Percentiles rank a stretch among this genome's conserved stretches.
Conservation (phyloP, 2,797 vertebrate species). For the Chrosomus eos region DNA sequence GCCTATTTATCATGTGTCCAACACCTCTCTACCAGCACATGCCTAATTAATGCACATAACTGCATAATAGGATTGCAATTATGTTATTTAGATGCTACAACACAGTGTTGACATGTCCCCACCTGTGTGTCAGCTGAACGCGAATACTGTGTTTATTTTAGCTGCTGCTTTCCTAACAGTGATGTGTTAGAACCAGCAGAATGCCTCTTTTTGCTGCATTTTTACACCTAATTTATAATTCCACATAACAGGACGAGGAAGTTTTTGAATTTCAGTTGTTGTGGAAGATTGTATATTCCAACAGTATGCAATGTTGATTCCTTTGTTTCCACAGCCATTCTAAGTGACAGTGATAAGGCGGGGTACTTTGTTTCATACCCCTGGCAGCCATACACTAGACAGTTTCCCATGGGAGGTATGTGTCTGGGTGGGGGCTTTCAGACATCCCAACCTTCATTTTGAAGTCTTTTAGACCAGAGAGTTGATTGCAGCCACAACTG, state of each 20-base stretch:
- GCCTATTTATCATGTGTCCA: slow-evolving; percentile 44
- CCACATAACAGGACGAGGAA: slow-evolving; percentile 62
- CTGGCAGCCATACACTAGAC: slow-evolving; percentile 14
- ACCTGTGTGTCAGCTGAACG: slow-evolving; percentile 76
- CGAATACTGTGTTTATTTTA: slow-evolving; percentile 72
- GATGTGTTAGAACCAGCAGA: slow-evolving; percentile 62
- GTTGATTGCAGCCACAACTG: slow-evolving; percentile 17
- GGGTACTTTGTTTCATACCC: slow-evolving; percentile 41
- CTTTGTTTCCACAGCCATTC: slow-evolving; percentile 66
- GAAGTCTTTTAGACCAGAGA: slow-evolving; percentile 35
- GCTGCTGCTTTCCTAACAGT: slow-evolving; percentile 68
- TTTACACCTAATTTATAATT: slow-evolving; percentile 63
- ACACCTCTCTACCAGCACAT: slow-evolving; percentile 17
- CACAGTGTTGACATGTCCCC: slow-evolving; percentile 71
- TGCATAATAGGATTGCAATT: slow-evolving; percentile 74
- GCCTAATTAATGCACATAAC: slow-evolving; percentile 72
- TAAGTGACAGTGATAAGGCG: slow-evolving; percentile 60
- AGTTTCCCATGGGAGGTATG: slow-evolving; percentile 36
- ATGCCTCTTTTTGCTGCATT: slow-evolving; percentile 57
- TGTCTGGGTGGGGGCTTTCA: slow-evolving; percentile 35
- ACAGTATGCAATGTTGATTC: slow-evolving; percentile 39
- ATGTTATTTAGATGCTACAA: slow-evolving; percentile 59
- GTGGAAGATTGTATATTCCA: slow-evolving; percentile 58
- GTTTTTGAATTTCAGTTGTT: slow-evolving; percentile 61
- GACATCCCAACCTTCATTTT: slow-evolving; percentile 31